Evolutionary conservation across 2,797 vertebrate genomes (phyloP).

Genomic region (Sebastiscus albofasciatus): DNA sequence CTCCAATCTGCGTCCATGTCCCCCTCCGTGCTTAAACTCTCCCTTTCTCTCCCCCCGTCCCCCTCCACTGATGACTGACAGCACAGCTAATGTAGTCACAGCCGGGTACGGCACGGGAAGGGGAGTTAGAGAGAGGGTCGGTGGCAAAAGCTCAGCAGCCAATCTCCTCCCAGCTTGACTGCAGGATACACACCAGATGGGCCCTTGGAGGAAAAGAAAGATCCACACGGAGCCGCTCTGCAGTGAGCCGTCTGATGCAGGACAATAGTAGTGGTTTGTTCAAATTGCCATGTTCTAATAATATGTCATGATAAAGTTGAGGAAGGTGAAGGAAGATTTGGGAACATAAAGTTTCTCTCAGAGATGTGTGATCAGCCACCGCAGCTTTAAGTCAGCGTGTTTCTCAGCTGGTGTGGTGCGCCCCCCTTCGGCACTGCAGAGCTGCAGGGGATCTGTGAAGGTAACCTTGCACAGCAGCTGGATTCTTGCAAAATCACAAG

Average conservation of each 20-base stretch:
- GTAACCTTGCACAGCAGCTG: background rate
- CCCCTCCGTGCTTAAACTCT: slow-evolving; percentile 8
- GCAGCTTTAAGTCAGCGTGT: background rate
- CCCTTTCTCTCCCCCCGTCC: background rate
- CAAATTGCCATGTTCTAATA: slow-evolving; percentile 10
- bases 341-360: background rate
- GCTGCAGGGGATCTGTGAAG: background rate
- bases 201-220: slow-evolving; percentile 49
- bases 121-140: slow-evolving; percentile 48
- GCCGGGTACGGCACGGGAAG: slow-evolving; percentile 49
- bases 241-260: slow-evolving; percentile 19
- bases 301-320: background rate
- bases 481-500: no score
- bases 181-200: slow-evolving; percentile 72
- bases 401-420: background rate
- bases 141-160: slow-evolving; percentile 61
- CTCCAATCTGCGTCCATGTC: slow-evolving; percentile 38
- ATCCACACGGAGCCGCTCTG: slow-evolving; percentile 33
- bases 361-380: background rate
- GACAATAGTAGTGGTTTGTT: slow-evolving; percentile 7
- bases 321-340: background rate
- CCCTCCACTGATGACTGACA: slow-evolving; percentile 65
- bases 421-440: background rate
- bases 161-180: slow-evolving; percentile 71
- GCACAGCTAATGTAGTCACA: slow-evolving; percentile 69